Percentiles rank a stretch among this genome's conserved stretches.
Conservation (phyloP, 2,888 invertebrate genomes). For the Caenorhabditis japonica region DNA sequence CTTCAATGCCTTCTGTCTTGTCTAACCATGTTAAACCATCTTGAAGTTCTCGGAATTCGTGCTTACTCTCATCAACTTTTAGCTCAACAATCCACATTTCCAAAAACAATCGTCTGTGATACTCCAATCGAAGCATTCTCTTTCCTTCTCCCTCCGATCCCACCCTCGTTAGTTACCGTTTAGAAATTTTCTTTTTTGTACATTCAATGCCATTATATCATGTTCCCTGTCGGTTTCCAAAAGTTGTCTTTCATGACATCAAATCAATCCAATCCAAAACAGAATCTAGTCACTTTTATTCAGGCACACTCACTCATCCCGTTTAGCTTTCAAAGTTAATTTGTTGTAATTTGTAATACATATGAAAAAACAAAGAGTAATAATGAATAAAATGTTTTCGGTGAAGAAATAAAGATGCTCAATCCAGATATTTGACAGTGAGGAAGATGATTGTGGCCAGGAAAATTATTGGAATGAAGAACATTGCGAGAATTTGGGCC, state of each 20-base stretch:
- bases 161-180: slow-evolving; percentile 20
- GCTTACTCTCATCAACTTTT: slow-evolving; percentile 49
- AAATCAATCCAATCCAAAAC: neutral
- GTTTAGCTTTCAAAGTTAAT: slow-evolving; percentile 14
- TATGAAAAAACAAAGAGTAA: no score
- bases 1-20: slow-evolving; percentile 32
- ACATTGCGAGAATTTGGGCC: slow-evolving; percentile 10
- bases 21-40: slow-evolving; percentile 22
- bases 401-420: neutral
- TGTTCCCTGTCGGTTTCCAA: neutral
- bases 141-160: slow-evolving; percentile 41
- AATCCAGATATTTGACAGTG: slow-evolving; percentile 32
- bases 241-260: neutral
- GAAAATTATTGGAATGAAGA: slow-evolving; percentile 23
- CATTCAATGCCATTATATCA: no score
- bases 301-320: neutral
- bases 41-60: slow-evolving; percentile 51
- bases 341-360: slow-evolving; percentile 1
- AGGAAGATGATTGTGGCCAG: slow-evolving; percentile 11
- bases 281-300: slow-evolving; percentile 28
- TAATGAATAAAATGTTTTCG: neutral
- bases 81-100: slow-evolving; percentile 11
- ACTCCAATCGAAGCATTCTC: slow-evolving; percentile 25
- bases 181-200: no score
- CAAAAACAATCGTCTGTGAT: slow-evolving; percentile 45